Percentiles rank a stretch among this genome's conserved stretches.
Conservation (phyloP, 2,797 vertebrate genomes). For the Neoniphon sammara region DNA sequence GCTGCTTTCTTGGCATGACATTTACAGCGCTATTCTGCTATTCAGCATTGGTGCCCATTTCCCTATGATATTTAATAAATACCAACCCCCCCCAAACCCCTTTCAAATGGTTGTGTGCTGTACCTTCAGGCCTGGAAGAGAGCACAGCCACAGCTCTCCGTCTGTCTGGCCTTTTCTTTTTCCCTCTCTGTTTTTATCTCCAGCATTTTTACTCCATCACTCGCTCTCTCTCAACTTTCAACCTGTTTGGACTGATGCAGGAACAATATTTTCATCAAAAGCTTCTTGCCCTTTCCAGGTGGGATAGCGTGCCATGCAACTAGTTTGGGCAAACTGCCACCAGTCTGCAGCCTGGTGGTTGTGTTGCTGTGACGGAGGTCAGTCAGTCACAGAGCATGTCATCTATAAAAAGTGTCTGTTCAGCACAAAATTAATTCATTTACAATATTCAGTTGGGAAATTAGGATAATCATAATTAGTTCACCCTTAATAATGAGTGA, state of each 20-base stretch:
- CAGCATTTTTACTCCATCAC: constrained; percentile 7
- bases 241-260: constrained; percentile 67
- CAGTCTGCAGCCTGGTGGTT: constrained; percentile 38
- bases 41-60: no score
- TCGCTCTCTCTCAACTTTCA: not conserved
- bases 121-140: constrained; percentile 50
- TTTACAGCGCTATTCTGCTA: no score
- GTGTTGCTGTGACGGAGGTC: constrained; percentile 35
- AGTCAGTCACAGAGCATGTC: constrained; percentile 29
- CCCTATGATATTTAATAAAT: no score
- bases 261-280: constrained; percentile 81
- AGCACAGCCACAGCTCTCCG: constrained; percentile 4
- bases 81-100: no score
- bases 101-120: constrained; percentile 42
- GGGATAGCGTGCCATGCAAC: constrained; percentile 60
- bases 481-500: constrained; percentile 46
- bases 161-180: constrained; percentile 29
- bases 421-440: constrained; percentile 46
- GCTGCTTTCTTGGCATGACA: no score
- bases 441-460: constrained; percentile 43
- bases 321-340: constrained; percentile 48
- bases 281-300: constrained; percentile 78
- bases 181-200: constrained; percentile 21
- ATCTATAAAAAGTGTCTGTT: constrained; percentile 39
- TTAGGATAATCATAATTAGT: constrained; percentile 51